These are phyloP conservation scores for Nephila pilipes DNA, from an alignment of 1,140 invertebrate genomes.

Conservation along the genomic window DNA sequence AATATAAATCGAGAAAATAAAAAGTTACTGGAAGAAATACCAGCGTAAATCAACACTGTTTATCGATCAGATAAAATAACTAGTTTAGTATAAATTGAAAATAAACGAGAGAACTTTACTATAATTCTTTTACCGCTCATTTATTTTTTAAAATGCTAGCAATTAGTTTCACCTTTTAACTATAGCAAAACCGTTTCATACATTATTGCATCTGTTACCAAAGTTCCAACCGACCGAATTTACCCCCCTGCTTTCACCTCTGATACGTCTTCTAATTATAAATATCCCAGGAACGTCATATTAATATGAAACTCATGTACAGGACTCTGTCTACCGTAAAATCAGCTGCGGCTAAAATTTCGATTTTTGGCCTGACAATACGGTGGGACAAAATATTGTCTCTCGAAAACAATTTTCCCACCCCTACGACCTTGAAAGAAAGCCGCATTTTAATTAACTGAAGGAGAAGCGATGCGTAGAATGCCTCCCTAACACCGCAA, in stretches of 20 bases:
- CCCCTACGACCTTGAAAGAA: conserved; percentile 60
- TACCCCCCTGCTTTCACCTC: neutral
- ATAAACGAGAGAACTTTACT: too few relatives aligned
- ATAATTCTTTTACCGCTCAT: too few relatives aligned
- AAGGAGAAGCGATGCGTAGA: conserved; percentile 34
- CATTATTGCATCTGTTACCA: too few relatives aligned
- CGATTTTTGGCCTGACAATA: conserved; percentile 8
- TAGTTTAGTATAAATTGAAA: too few relatives aligned
- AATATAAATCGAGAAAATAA: too few relatives aligned
- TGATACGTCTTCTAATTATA: neutral
- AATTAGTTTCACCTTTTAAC: too few relatives aligned
- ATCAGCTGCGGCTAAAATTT: conserved; percentile 19
- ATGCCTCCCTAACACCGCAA: conserved; percentile 19
- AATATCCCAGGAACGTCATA: neutral
- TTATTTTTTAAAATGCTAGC: too few relatives aligned
- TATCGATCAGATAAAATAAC: too few relatives aligned
- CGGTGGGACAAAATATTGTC: conserved; percentile 50
- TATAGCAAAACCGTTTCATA: too few relatives aligned
- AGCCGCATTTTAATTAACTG: conserved; percentile 69
- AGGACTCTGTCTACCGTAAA: neutral
- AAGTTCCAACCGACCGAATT: too few relatives aligned
- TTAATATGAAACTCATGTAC: neutral
- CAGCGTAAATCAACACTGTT: too few relatives aligned
- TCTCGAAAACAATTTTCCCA: conserved; percentile 44
- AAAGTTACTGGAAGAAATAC: too few relatives aligned